Evolutionary conservation across 2,113 vertebrate species (phyloP), one percentile per base, ranked within the genome.

Genomic region (Tetraodon nigroviridis): DNA sequence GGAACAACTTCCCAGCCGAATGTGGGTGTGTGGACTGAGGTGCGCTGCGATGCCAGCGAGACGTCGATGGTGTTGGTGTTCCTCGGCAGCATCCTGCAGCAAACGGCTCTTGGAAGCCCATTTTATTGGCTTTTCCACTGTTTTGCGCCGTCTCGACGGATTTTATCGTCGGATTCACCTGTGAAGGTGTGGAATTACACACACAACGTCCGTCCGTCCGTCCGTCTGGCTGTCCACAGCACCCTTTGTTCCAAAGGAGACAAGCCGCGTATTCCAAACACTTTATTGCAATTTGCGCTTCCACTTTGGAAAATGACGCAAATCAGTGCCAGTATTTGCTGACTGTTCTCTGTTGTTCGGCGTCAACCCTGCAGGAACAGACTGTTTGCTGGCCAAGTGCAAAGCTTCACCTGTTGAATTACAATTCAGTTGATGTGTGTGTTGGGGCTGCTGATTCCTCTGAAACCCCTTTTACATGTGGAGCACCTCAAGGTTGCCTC

Each of bases 121-220:
- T 37, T 37, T 37, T 8, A 12, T 11, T 2, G 32, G 32, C 32
- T 11, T 15, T 13, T 6, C 1, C n/a, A 5, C 6, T 29, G 47
- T 42, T 51, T 37, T 37, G 27, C 57, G 19, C 19, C n/a, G 11
- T 27, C 8, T n/a, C 1, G 4, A 8, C 2, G 44, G 32, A 54
- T 10, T 73, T 65, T 61, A 15, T 21, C 19, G 64, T 4, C 20
- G 54, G 13, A 52, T 46, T 59, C 64, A 37, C 59, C 42, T 75
- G 75, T 69, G 71, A 83, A 69, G 74, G 68, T 82, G 76, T 80
- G 71, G 75, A 55, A 48, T 45, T 69, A 61, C 54, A 84, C 72
- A 56, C 58, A 67, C 65, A 51, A 46, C 27, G 55, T 55, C 32
- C 16, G 61, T n/a, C 27, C 32, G 19, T 3, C 29, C 49, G 20